Base-by-base conservation (phyloP, 2,888 invertebrate species). In the Carabus problematicus region DNA sequence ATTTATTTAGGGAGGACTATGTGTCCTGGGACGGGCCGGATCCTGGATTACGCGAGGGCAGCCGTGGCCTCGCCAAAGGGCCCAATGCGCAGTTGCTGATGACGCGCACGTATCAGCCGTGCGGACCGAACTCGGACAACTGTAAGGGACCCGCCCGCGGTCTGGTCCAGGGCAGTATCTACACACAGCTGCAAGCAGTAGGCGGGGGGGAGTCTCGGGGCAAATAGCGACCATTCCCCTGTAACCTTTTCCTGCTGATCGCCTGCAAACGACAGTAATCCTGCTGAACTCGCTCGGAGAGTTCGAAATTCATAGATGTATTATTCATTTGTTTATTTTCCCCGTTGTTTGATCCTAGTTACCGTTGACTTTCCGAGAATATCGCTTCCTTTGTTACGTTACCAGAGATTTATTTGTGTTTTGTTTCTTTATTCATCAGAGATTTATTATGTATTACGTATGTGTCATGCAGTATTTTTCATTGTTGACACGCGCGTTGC, bases 11-110 rank as follows among this genome's bases (percentile, higher is more conserved):
- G 70, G 88, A 89, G 72, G 93, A 94, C 77, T 94, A 94, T 77
- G 86, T 93, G 59, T 89, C 92, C 3, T 94, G 94, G 93, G 90
- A 90, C 73, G 94, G 94, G 0, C 90, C 93, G 0, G 90, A 93
- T 80, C 87, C 89, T 0, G 85, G 85, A 59, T 80, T 89, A 12
- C 81, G 85, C 7, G 80, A 81, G 29, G 88, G 87, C 0, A 80
- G 82, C 71, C 71, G 70, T 69, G 79, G 80, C 41, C 52, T 84
- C 1, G 84, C 85, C 0, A 82, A 82, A 64, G 91, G 91, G 1
- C 84, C 88, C 1, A 85, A 90, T 72, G 77, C 83, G 40, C 84
- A 82, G 0, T 82, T 85, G 6, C 68, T 78, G 0, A 82, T 81
- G 58, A 41, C 29, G 2, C 68, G 68, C 42, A 79, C 77, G 54